A percentile compares a stretch with the other conserved stretches of the same genome.
Conservation (phyloP, 2,888 invertebrate species). For the Diogma glabrata region DNA sequence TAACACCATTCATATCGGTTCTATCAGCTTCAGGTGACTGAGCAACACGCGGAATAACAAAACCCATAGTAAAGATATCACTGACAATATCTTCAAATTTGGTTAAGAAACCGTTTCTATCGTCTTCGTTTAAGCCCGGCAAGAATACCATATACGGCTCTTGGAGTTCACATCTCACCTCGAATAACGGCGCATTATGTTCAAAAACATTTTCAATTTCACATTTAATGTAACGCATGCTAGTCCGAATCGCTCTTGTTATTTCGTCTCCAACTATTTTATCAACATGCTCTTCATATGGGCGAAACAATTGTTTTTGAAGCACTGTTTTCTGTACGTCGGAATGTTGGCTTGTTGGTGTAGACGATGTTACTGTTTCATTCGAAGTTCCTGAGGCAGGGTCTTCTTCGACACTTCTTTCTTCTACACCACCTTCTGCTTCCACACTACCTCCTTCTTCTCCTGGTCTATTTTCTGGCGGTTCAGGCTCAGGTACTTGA, state of each 20-base stretch:
- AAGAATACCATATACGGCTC: conserved; percentile 61
- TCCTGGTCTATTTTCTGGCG: conserved; percentile 3
- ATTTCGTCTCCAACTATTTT: conserved; percentile 46
- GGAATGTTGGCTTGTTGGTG: too few relatives aligned
- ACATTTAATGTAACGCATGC: conserved; percentile 27
- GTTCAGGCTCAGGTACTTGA: too few relatives aligned
- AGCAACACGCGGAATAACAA: conserved; percentile 4
- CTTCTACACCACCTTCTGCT: conserved; percentile 29
- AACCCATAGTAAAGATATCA: neutral
- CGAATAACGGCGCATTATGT: conserved; percentile 52
- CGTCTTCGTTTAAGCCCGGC: conserved; percentile 44
- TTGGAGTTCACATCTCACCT: conserved; percentile 60
- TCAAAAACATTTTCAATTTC: conserved; percentile 31
- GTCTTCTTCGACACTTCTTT: conserved; percentile 25
- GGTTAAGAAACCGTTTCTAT: conserved; percentile 20
- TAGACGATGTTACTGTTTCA: too few relatives aligned
- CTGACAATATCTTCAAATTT: conserved; percentile 3
- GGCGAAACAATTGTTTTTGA: conserved; percentile 24
- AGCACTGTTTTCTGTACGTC: too few relatives aligned
- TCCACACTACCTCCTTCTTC: conserved; percentile 12
- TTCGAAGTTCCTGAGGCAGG: conserved; percentile 14
- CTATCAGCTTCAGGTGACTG: neutral
- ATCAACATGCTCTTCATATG: conserved; percentile 55
- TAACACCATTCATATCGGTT: neutral
- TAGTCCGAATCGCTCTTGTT: conserved; percentile 38